phyloP scores from a whole-genome alignment of 2,888 invertebrate genomes.

The Myopa tessellatipennis region DNA sequence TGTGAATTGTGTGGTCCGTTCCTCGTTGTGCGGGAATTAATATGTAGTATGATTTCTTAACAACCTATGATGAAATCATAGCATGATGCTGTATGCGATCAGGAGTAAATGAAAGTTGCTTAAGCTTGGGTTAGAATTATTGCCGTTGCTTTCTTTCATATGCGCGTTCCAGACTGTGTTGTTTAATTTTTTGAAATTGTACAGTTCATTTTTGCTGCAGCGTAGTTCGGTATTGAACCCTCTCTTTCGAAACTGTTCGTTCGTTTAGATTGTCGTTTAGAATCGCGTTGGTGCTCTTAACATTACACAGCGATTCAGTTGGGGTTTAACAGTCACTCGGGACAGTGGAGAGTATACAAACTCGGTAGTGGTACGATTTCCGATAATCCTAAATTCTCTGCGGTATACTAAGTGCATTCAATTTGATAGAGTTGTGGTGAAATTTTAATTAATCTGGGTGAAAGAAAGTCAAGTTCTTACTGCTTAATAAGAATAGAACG shows the following conservation, averaged over 20 bases:
- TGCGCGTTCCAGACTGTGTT: slow-evolving; percentile 42
- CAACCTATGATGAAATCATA: not conserved
- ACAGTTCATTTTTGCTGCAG: slow-evolving; percentile 32
- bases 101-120: slow-evolving; percentile 4
- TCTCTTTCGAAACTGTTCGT: slow-evolving; percentile 47
- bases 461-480: not conserved
- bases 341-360: slow-evolving; percentile 64
- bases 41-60: slow-evolving; percentile 15
- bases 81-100: slow-evolving; percentile 18
- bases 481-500: not conserved
- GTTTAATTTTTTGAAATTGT: slow-evolving; percentile 36
- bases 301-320: slow-evolving; percentile 68
- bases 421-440: slow-evolving; percentile 4
- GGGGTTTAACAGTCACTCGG: slow-evolving; percentile 70
- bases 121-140: slow-evolving; percentile 21
- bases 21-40: not conserved
- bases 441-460: not conserved
- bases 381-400: slow-evolving; percentile 65
- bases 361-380: slow-evolving; percentile 61
- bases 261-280: slow-evolving; percentile 48
- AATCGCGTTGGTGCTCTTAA: slow-evolving; percentile 50
- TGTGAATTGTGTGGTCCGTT: not conserved
- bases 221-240: slow-evolving; percentile 46
- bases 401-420: slow-evolving; percentile 49
- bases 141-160: slow-evolving; percentile 34